Evolutionary conservation across 2,113 vertebrate species (phyloP).

Genomic region (Trachemys scripta): DNA sequence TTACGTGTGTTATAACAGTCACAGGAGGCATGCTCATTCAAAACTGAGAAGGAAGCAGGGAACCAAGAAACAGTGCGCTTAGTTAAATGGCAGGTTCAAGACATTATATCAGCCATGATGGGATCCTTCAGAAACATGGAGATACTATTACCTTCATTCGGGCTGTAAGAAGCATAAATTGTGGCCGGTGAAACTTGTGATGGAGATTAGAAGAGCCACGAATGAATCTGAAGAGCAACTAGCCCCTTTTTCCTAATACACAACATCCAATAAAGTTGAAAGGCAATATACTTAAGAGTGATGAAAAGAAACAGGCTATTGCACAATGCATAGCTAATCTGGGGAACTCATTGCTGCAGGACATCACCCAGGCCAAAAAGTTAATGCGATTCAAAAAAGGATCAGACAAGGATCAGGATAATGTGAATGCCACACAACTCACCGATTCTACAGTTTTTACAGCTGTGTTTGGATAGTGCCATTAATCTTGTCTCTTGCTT

Average conservation of each 20-base stretch:
- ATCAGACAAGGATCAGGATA: neutral
- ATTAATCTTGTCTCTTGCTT: neutral
- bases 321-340: neutral
- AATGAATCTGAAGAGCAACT: neutral
- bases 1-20: neutral
- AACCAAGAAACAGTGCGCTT: neutral
- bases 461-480: neutral
- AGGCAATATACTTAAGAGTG: neutral
- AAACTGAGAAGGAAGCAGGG: neutral
- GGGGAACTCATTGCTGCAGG: neutral
- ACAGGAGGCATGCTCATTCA: neutral
- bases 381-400: neutral
- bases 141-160: neutral
- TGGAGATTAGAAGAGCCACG: neutral
- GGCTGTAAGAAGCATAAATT: neutral
- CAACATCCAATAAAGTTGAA: neutral
- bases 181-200: neutral
- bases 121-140: neutral
- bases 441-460: neutral
- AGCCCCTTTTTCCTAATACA: neutral
- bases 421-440: neutral
- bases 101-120: neutral
- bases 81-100: neutral
- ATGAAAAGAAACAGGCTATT: neutral
- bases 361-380: neutral